Conservation (phyloP, 2,113 vertebrate genomes). For the Tenrec ecaudatus region DNA sequence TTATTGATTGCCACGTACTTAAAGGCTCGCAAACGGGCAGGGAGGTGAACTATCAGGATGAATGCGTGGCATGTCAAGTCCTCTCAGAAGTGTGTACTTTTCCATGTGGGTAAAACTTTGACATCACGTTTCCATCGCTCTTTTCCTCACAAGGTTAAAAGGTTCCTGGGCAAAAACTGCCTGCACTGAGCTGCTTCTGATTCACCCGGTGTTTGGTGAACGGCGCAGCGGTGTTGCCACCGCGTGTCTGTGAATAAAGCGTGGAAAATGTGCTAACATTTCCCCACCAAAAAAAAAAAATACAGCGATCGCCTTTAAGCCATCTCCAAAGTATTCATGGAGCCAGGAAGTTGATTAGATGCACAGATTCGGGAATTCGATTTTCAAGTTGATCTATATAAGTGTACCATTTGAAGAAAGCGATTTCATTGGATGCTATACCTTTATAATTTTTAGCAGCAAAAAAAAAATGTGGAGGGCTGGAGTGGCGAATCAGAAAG, state of each 20-base stretch:
- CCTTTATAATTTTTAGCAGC: constrained; percentile 74
- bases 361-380: neutral
- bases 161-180: constrained; percentile 52
- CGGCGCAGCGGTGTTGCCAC: neutral
- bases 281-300: neutral
- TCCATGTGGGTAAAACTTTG: constrained; percentile 59
- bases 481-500: constrained; percentile 71
- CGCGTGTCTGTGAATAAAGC: neutral
- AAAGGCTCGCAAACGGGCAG: constrained; percentile 69
- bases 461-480: constrained; percentile 1
- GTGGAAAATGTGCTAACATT: neutral
- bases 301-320: neutral
- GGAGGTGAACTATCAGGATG: constrained; percentile 78
- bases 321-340: neutral
- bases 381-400: constrained; percentile 68
- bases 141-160: constrained; percentile 69
- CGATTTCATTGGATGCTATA: constrained; percentile 57
- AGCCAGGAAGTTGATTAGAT: neutral
- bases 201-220: neutral
- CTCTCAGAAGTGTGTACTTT: constrained; percentile 58
- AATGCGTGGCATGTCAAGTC: constrained; percentile 78
- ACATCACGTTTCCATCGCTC: constrained; percentile 53
- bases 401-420: constrained; percentile 75
- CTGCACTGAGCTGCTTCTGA: constrained; percentile 60
- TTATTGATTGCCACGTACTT: constrained; percentile 79